phyloP scores from a whole-genome alignment of 1,140 invertebrate species.

The Papilio machaon region DNA sequence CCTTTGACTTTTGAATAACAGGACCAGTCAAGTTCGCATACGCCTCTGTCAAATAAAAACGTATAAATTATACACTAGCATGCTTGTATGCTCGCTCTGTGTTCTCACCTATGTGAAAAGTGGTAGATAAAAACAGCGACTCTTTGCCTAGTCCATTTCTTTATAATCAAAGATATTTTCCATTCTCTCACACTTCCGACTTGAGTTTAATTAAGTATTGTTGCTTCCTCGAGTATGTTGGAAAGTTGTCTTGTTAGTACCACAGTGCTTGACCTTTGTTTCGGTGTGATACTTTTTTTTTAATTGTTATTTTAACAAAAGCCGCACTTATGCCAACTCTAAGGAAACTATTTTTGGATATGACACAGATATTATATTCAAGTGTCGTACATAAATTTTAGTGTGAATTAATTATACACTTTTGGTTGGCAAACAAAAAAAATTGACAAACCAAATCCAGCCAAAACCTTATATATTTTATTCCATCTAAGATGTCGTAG shows the following conservation, averaged over 20 bases:
- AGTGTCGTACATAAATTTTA: not conserved
- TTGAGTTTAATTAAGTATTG: slow-evolving; percentile 32
- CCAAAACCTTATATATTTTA: not conserved
- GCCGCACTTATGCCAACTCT: not conserved
- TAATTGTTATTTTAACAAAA: not conserved
- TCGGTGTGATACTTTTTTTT: slow-evolving; percentile 7
- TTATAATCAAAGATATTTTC: not conserved
- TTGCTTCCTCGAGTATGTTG: slow-evolving; percentile 27
- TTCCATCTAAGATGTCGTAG: slow-evolving; percentile 1
- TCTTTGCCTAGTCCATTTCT: slow-evolving; percentile 3
- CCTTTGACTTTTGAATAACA: not conserved
- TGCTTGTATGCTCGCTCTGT: not conserved
- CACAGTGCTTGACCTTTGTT: slow-evolving; percentile 17
- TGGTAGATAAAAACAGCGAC: not conserved
- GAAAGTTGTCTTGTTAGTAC: slow-evolving; percentile 21
- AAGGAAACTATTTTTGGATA: not conserved
- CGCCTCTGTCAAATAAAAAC: not conserved
- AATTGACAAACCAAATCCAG: not conserved
- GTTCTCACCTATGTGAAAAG: not conserved
- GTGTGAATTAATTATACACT: not conserved
- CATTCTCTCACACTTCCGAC: slow-evolving; percentile 27
- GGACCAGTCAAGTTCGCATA: not conserved
- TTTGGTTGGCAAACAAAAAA: not conserved
- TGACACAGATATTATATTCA: not conserved
- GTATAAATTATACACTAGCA: not conserved